Evolutionary conservation across 2,888 invertebrate genomes (phyloP), one percentile per base, ranked within the genome.

Genomic region (Drosophila tripunctata): DNA sequence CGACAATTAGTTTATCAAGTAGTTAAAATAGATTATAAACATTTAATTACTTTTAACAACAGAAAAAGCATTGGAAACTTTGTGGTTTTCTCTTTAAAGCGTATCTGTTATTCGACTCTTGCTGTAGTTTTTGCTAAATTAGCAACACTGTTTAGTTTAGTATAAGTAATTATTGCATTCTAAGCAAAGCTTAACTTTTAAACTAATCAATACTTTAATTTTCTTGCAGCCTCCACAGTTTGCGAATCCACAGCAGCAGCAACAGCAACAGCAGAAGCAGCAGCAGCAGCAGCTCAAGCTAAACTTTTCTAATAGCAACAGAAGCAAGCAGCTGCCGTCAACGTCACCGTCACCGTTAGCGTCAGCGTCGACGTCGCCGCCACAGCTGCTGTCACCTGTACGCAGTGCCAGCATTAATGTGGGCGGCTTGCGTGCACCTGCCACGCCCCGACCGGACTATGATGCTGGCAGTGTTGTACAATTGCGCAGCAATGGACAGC

Each of bases 181-280:
- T 35, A 5, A 24, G 21, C 7, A 12, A 21, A 6, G 21, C 14
- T 22, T 4, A 41, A n/a, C n/a, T n/a, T n/a, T n/a, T n/a, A n/a
- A n/a, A n/a, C n/a, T n/a, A n/a, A n/a, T n/a, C n/a, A n/a, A n/a
- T n/a, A n/a, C n/a, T n/a, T n/a, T n/a, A n/a, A n/a, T n/a, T n/a
- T n/a, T n/a, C n/a, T n/a, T 77, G 43, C 64, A 90, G 90, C 90
- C 90, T 7, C 90, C 90, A 35, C 86, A 90, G 67, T 90, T 90
- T 66, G 90, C 90, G 50, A 90, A 90, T 76, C 75, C 85, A 2
- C 73, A 80, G 54, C 70, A 64, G 35, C 63, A 58, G 12, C 58
- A 70, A 55, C 54, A 71, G 58, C 45, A 75, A 58, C 65, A 72
- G 36, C 51, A 22, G 22, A 69, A 74, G 30, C 62, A 27, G 2